Evolutionary conservation across 2,888 invertebrate species (phyloP).

Genomic region (Vesta saturnalis): DNA sequence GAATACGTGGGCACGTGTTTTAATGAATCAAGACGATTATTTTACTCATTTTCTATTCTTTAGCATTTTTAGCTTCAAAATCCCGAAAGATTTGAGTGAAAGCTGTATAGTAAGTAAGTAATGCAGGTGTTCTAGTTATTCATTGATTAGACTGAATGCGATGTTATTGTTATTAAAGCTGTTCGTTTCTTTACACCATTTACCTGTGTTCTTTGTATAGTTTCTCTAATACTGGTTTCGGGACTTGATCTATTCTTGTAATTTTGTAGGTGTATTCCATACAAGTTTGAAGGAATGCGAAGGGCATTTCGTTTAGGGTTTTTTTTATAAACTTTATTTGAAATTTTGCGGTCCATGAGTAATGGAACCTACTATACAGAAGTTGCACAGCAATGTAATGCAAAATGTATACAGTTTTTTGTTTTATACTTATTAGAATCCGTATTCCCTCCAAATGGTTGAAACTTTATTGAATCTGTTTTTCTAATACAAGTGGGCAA

Average conservation of each 20-base stretch:
- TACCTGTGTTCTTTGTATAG: no score
- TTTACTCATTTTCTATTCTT: neutral
- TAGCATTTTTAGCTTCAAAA: constrained; percentile 13
- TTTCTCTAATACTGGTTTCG: constrained; percentile 6
- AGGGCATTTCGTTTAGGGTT: no score
- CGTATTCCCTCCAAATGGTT: no score
- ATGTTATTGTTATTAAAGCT: constrained; percentile 19
- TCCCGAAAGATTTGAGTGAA: constrained; percentile 30
- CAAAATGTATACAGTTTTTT: no score
- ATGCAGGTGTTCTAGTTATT: constrained; percentile 44
- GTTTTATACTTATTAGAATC: no score
- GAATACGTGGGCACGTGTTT: constrained; percentile 30
- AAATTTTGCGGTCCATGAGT: neutral
- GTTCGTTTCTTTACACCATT: neutral
- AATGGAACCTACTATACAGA: no score
- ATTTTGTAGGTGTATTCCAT: neutral
- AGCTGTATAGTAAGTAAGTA: constrained; percentile 42
- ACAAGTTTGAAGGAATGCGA: neutral
- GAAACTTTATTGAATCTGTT: no score
- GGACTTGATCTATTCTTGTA: constrained; percentile 1
- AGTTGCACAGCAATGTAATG: neutral
- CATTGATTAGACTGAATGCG: constrained; percentile 36
- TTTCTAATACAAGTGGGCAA: no score
- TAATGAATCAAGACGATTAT: constrained; percentile 13
- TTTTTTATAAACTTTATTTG: neutral